Evolutionary conservation across 2,797 vertebrate species (phyloP).

Genomic region (Artibeus jamaicensis): DNA sequence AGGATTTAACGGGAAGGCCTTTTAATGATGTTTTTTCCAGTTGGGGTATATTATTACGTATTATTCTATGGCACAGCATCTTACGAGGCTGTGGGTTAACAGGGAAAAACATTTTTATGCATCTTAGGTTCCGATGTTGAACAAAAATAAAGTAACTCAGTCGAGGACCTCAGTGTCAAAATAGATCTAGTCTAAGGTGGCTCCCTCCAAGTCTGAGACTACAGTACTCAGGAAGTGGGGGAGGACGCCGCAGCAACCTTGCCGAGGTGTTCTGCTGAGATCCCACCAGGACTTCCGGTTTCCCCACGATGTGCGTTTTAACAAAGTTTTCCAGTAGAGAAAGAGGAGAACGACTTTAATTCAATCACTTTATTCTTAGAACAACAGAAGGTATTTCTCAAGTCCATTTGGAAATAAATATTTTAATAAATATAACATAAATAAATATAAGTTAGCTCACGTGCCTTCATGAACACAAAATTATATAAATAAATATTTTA

Average conservation of each 20-base stretch:
- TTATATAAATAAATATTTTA: constrained; percentile 56
- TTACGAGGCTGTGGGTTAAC: background rate
- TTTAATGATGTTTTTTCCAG: background rate
- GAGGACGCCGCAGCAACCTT: background rate
- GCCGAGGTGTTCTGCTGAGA: background rate
- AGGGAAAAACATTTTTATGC: background rate
- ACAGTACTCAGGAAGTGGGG: background rate
- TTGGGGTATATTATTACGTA: background rate
- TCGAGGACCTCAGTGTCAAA: background rate
- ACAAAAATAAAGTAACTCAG: background rate
- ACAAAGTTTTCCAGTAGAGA: background rate
- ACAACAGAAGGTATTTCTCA: constrained; percentile 25
- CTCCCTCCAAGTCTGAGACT: background rate
- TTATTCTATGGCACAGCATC: background rate
- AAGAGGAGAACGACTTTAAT: background rate
- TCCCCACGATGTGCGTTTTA: background rate
- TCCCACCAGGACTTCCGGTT: background rate
- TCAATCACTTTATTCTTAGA: constrained; percentile 61
- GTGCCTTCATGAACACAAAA: constrained; percentile 52
- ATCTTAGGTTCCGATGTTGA: constrained; percentile 4
- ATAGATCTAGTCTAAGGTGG: background rate
- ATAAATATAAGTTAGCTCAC: constrained; percentile 73
- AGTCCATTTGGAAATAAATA: constrained; percentile 79
- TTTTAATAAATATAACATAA: constrained; percentile 81
- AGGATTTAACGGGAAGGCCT: background rate